phyloP scores from a whole-genome alignment of 2,797 vertebrate genomes.

The Percopsis omiscomaycus region DNA sequence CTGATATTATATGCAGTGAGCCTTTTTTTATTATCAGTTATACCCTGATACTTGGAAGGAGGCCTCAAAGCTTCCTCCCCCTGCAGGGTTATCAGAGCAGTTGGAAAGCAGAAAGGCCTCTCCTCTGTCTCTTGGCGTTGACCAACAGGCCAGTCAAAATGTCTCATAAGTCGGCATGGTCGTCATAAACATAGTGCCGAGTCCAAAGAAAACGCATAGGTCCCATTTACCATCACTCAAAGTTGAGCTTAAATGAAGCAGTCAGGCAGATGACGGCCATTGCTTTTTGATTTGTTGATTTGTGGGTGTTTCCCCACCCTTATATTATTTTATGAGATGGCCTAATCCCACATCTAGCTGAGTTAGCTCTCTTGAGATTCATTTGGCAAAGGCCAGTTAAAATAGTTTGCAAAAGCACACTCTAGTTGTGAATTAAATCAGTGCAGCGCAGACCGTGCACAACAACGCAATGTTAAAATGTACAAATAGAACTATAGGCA shows the following conservation, averaged over 20 bases:
- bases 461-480: background rate
- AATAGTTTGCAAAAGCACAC: too few relatives aligned
- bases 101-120: conserved; percentile 18
- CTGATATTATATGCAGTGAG: conserved; percentile 11
- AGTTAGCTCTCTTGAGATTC: too few relatives aligned
- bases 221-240: background rate
- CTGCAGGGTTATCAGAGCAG: conserved; percentile 19
- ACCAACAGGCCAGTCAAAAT: conserved; percentile 4
- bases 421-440: too few relatives aligned
- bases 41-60: background rate
- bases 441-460: background rate
- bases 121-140: conserved; percentile 14
- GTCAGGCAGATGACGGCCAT: too few relatives aligned
- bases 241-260: background rate
- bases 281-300: too few relatives aligned
- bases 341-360: too few relatives aligned
- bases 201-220: background rate
- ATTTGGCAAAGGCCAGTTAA: too few relatives aligned
- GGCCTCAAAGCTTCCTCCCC: conserved; percentile 4
- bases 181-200: background rate
- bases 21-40: background rate
- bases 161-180: conserved; percentile 15
- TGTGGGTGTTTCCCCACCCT: too few relatives aligned
- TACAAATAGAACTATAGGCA: too few relatives aligned
- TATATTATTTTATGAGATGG: too few relatives aligned